Percentiles rank a stretch among this genome's conserved stretches.
These are phyloP conservation scores for Zoanthus gigantus DNA, from an alignment of 92 coral and sea anemone species.

Conservation along the genomic window DNA sequence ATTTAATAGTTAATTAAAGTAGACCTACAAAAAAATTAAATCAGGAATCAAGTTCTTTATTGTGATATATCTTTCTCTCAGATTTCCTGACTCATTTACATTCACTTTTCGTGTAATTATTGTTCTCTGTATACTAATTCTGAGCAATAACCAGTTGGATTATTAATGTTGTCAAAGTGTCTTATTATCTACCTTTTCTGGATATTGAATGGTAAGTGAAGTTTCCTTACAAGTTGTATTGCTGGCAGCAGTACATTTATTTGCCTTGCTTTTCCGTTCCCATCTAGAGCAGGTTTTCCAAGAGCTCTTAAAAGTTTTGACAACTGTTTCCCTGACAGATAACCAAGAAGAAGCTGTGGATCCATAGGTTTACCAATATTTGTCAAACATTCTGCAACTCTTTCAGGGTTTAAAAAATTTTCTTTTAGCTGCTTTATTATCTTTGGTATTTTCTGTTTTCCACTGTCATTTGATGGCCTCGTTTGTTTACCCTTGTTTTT, in stretches of 20 bases:
- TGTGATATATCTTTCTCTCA: background rate
- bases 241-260: conserved; percentile 41
- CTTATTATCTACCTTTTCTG: conserved; percentile 47
- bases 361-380: conserved; percentile 24
- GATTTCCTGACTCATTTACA: background rate
- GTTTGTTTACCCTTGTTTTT: conserved; percentile 35
- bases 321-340: conserved; percentile 52
- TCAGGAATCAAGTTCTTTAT: background rate
- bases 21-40: no score
- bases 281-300: conserved; percentile 62
- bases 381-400: conserved; percentile 28
- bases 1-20: no score
- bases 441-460: conserved; percentile 23
- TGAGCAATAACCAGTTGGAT: background rate
- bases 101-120: background rate
- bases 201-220: conserved; percentile 27
- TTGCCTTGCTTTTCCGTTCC: conserved; percentile 63
- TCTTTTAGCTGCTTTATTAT: conserved; percentile 14
- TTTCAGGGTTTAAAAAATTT: conserved; percentile 54
- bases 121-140: background rate
- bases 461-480: background rate
- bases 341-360: conserved; percentile 34
- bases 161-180: background rate
- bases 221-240: background rate
- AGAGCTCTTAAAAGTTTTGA: conserved; percentile 39